Evolutionary conservation across 1,140 invertebrate genomes (phyloP).

Genomic region (Lasaia peninsularis): DNA sequence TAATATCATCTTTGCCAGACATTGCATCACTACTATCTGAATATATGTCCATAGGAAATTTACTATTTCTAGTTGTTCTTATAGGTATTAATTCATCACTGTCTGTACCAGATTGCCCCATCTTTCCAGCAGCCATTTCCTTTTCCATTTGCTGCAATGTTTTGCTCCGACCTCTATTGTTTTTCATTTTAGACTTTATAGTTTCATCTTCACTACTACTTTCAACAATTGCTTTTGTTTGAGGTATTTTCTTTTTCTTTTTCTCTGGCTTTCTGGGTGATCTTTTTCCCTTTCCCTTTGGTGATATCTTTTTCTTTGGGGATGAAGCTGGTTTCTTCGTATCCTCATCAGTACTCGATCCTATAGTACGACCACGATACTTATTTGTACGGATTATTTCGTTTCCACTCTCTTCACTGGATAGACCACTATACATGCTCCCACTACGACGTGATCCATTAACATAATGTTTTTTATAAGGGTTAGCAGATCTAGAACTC

Average conservation of each 20-base stretch:
- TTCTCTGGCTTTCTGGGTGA: slow-evolving; percentile 62
- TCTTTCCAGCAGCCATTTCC: slow-evolving; percentile 78
- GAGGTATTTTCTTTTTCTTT: slow-evolving; percentile 64
- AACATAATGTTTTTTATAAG: slow-evolving; percentile 86
- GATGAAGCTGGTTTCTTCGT: slow-evolving; percentile 57
- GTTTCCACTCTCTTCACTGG: slow-evolving; percentile 79
- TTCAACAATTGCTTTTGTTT: slow-evolving; percentile 71
- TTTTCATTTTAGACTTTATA: slow-evolving; percentile 69
- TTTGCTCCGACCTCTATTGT: slow-evolving; percentile 76
- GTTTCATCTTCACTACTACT: slow-evolving; percentile 80
- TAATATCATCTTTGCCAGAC: slow-evolving; percentile 47
- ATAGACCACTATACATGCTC: slow-evolving; percentile 82
- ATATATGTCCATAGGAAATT: slow-evolving; percentile 82
- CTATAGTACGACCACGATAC: slow-evolving; percentile 63
- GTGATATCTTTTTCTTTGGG: slow-evolving; percentile 68
- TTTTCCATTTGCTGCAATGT: slow-evolving; percentile 84
- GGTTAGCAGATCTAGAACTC: slow-evolving; percentile 78
- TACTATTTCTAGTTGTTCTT: slow-evolving; percentile 68
- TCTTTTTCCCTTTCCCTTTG: slow-evolving; percentile 58
- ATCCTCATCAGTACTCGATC: slow-evolving; percentile 73
- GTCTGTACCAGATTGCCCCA: slow-evolving; percentile 81
- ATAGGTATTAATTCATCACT: slow-evolving; percentile 86
- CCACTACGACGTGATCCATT: slow-evolving; percentile 85
- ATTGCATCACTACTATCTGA: slow-evolving; percentile 83
- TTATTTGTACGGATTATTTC: slow-evolving; percentile 64